A percentile compares a stretch with the other conserved stretches of the same genome.
These are phyloP conservation scores for Rotaria macrura DNA, from an alignment of 2,888 invertebrate species.

Conservation along the genomic window DNA sequence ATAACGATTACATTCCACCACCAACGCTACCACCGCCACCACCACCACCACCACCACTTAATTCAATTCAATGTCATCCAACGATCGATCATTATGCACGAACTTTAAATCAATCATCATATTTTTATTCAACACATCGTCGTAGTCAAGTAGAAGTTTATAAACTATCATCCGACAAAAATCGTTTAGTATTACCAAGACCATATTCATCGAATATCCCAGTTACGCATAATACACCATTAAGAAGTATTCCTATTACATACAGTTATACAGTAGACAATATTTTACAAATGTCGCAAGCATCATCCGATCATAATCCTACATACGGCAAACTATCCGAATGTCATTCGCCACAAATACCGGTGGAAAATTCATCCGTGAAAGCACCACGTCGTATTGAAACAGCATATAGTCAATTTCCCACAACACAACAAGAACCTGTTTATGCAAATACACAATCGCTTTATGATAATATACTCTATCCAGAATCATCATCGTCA, in stretches of 20 bases:
- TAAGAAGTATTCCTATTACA: not conserved
- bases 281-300: not conserved
- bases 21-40: not conserved
- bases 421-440: not conserved
- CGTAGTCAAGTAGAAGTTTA: not conserved
- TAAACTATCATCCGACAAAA: not conserved
- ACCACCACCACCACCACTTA: not conserved
- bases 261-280: not conserved
- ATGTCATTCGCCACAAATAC: not conserved
- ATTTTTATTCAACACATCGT: not conserved
- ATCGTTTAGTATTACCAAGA: not conserved
- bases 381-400: not conserved
- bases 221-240: not conserved
- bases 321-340: not conserved
- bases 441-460: slow-evolving; percentile 16
- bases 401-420: not conserved
- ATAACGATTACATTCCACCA: not conserved
- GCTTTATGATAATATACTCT: not conserved
- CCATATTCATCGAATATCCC: not conserved
- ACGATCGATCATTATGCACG: not conserved
- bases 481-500: not conserved
- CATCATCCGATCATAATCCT: not conserved
- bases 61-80: slow-evolving; percentile 11
- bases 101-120: slow-evolving; percentile 7
- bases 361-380: not conserved